Percentiles rank a stretch among this genome's conserved stretches.
phyloP scores from a whole-genome alignment of 2,113 vertebrate genomes.

The Phyllopteryx taeniolatus region DNA sequence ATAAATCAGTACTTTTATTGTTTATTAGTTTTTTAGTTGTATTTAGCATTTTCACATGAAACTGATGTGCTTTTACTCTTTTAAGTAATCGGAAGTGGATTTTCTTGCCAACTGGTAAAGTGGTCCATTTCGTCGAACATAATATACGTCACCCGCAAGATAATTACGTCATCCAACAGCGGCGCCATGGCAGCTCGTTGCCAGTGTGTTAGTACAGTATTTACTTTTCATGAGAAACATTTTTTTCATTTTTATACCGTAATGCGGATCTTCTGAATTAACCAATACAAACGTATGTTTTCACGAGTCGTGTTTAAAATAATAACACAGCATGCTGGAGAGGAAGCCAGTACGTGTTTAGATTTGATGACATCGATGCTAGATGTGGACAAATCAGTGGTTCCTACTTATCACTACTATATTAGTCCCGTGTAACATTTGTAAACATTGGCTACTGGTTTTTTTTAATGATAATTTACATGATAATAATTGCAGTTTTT shows the following conservation, averaged over 20 bases:
- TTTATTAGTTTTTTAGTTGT: background rate
- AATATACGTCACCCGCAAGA: constrained; percentile 16
- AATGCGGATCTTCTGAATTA: background rate
- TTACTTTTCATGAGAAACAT: background rate
- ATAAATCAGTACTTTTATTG: background rate
- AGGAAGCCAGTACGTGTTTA: background rate
- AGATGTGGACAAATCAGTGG: background rate
- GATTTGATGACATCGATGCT: background rate
- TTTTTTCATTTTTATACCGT: background rate
- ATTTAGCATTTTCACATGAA: background rate
- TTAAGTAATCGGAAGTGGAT: background rate
- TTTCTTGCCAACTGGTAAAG: background rate
- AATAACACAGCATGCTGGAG: background rate
- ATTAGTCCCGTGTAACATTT: background rate
- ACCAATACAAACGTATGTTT: constrained; percentile 24
- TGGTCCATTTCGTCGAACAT: constrained; percentile 5
- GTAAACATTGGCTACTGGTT: background rate
- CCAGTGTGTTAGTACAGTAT: background rate
- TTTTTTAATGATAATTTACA: background rate
- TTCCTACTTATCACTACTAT: background rate
- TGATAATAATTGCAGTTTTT: background rate
- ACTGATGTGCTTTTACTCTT: background rate
- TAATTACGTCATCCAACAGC: constrained; percentile 7
- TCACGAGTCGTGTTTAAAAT: no score
- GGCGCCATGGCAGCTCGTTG: no score